Conservation (phyloP, 1,140 invertebrate species). For the Magallana gigas region DNA sequence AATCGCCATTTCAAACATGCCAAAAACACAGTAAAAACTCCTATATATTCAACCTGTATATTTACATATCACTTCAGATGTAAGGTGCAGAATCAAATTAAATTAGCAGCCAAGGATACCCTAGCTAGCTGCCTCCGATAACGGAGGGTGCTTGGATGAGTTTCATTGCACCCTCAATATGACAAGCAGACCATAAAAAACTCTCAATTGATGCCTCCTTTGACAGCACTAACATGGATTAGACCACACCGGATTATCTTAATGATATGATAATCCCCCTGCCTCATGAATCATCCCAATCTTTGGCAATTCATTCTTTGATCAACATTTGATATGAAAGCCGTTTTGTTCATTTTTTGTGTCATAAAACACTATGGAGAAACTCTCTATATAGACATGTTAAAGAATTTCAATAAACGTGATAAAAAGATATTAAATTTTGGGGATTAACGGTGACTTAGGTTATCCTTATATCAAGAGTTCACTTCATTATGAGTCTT, state of each 20-base stretch:
- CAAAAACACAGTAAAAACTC: conserved; percentile 10
- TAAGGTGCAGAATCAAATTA: conserved; percentile 22
- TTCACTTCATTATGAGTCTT: neutral
- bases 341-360: neutral
- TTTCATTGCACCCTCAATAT: neutral
- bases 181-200: conserved; percentile 27
- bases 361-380: neutral
- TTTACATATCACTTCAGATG: conserved; percentile 18
- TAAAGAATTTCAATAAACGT: neutral
- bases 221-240: conserved; percentile 2
- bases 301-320: neutral
- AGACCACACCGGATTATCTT: conserved; percentile 17
- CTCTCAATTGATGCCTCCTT: conserved; percentile 13
- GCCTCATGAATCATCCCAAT: conserved; percentile 2
- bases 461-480: neutral
- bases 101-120: neutral
- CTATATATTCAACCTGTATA: conserved; percentile 7
- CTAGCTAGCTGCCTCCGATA: neutral
- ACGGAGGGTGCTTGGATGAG: neutral
- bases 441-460: neutral
- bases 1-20: neutral
- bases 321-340: neutral
- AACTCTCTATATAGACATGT: neutral
- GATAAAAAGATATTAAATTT: conserved; percentile 17
- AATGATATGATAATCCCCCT: conserved; percentile 30